These are phyloP conservation scores for Excalfactoria chinensis DNA, from an alignment of 2,113 vertebrate species.

Conservation along the genomic window DNA sequence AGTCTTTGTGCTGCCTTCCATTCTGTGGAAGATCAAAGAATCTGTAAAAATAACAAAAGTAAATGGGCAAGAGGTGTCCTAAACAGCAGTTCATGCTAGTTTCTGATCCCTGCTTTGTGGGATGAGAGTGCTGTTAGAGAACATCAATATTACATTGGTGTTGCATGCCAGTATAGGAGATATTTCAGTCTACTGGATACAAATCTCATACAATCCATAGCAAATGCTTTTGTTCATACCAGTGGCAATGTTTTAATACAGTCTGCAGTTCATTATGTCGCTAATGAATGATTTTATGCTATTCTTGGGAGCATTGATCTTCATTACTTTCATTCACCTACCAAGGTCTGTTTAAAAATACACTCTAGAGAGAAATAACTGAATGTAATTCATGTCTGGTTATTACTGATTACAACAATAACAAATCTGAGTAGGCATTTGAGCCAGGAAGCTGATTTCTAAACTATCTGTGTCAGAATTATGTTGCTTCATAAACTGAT, in stretches of 20 bases:
- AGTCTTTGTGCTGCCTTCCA: background rate
- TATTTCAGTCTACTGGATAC: background rate
- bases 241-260: background rate
- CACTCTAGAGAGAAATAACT: slow-evolving; percentile 15
- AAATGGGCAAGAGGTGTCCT: background rate
- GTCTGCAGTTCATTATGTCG: background rate
- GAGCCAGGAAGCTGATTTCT: slow-evolving; percentile 20
- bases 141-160: background rate
- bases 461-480: background rate
- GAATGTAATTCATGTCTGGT: background rate
- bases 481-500: background rate
- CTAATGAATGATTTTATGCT: slow-evolving; percentile 8
- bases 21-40: background rate
- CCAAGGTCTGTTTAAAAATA: slow-evolving; percentile 28
- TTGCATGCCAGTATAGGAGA: background rate
- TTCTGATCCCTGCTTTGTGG: background rate
- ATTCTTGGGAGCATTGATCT: slow-evolving; percentile 14
- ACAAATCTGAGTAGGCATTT: background rate
- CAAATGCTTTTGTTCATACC: slow-evolving; percentile 10
- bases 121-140: background rate
- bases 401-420: background rate
- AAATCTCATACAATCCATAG: background rate
- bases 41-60: background rate
- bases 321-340: slow-evolving; percentile 4
- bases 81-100: background rate